Conservation (phyloP, 2,797 vertebrate species). For the Esox lucius region DNA sequence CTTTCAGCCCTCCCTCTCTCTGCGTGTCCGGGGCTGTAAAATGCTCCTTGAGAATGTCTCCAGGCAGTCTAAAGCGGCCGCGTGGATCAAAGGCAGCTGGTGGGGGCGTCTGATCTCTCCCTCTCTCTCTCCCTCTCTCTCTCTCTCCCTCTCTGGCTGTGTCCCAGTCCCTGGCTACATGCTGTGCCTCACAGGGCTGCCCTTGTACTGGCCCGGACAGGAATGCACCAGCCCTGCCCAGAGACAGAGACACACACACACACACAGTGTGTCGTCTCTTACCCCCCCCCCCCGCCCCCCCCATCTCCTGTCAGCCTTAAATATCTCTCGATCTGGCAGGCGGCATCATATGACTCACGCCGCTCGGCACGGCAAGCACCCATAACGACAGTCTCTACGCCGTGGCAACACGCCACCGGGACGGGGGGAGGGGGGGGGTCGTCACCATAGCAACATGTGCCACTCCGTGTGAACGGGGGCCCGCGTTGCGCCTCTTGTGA, state of each 20-base stretch:
- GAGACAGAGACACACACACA: constrained; percentile 13
- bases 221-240: constrained; percentile 43
- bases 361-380: constrained; percentile 54
- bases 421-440: constrained; percentile 44
- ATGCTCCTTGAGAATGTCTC: constrained; percentile 48
- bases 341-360: constrained; percentile 70
- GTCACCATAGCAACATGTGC: constrained; percentile 80
- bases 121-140: neutral
- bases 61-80: constrained; percentile 44
- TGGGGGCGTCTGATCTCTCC: constrained; percentile 25
- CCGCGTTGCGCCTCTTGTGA: neutral
- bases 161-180: constrained; percentile 1
- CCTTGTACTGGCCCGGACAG: constrained; percentile 45
- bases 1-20: neutral
- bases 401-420: constrained; percentile 70
- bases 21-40: constrained; percentile 39
- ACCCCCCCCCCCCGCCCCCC: constrained; percentile 12
- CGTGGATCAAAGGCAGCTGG: constrained; percentile 48
- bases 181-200: constrained; percentile 27
- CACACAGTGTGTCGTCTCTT: constrained; percentile 2
- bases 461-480: constrained; percentile 41
- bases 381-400: constrained; percentile 69
- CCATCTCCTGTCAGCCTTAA: neutral
- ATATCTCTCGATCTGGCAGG: constrained; percentile 52
- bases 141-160: neutral